Evolutionary conservation across 2,113 vertebrate genomes (phyloP).

Genomic region (Dascyllus trimaculatus): DNA sequence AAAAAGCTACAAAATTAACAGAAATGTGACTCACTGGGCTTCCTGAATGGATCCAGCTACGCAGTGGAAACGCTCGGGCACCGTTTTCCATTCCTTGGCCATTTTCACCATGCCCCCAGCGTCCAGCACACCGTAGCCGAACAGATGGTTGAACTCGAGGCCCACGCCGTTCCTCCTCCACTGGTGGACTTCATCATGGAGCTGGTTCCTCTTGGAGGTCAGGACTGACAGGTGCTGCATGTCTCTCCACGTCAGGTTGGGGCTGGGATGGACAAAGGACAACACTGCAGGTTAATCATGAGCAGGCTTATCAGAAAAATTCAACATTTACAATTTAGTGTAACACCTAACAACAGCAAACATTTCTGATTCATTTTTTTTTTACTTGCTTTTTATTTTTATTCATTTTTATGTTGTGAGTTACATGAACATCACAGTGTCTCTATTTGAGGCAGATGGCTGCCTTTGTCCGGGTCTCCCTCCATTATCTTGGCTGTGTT

Average conservation of each 20-base stretch:
- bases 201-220: constrained; percentile 98
- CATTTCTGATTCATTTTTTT: neutral
- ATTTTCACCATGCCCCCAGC: constrained; percentile 98
- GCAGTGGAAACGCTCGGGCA: constrained; percentile 98
- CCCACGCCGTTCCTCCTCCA: constrained; percentile 97
- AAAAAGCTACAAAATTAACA: neutral
- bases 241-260: constrained; percentile 96
- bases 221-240: constrained; percentile 98
- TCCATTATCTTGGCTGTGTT: constrained; percentile 52
- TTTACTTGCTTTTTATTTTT: neutral
- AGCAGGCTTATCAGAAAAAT: neutral
- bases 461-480: constrained; percentile 38
- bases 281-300: neutral
- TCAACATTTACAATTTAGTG: neutral
- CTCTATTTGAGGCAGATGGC: constrained; percentile 31
- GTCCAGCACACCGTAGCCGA: constrained; percentile 96
- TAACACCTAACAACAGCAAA: neutral
- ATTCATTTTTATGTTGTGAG: constrained; percentile 13
- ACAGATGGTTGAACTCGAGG: constrained; percentile 98
- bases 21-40: constrained; percentile 88
- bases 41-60: constrained; percentile 95
- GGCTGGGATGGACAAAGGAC: constrained; percentile 76
- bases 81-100: constrained; percentile 97
- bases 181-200: constrained; percentile 96
- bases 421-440: constrained; percentile 26